Conservation (phyloP, 2,797 vertebrate species). For the Argya squamiceps region DNA sequence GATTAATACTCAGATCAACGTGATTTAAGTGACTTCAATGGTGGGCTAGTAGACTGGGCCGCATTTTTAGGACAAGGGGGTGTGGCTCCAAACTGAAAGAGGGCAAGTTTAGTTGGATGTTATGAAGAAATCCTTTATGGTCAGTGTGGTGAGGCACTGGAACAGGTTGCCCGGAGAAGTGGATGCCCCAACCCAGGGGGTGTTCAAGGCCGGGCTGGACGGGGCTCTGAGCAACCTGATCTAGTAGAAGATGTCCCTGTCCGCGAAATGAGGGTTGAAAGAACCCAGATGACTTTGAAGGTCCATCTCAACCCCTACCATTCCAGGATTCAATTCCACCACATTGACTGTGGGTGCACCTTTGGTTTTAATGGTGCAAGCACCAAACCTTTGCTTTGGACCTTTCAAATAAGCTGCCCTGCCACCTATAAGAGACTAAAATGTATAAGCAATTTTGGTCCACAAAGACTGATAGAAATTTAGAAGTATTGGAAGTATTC, state of each 20-base stretch:
- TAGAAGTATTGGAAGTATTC: fast-evolving
- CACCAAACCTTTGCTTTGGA: not conserved
- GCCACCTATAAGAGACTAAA: not conserved
- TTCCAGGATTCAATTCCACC: not conserved
- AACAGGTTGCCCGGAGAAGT: not conserved
- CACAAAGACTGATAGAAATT: not conserved
- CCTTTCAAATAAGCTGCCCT: not conserved
- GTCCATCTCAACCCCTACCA: not conserved
- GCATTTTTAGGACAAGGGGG: not conserved
- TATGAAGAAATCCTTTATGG: not conserved
- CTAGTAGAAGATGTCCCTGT: not conserved
- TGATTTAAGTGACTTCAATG: no score
- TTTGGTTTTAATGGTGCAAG: not conserved
- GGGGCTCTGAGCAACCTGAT: not conserved
- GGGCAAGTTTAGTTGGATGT: not conserved
- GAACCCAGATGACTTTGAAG: not conserved
- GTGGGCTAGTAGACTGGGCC: not conserved
- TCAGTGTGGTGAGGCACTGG: not conserved
- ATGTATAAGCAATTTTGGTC: not conserved
- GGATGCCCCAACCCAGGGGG: not conserved
- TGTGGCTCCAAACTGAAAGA: not conserved
- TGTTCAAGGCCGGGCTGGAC: not conserved
- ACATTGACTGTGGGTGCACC: no score
- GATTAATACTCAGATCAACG: fast-evolving
- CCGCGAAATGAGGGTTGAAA: not conserved